Conservation (phyloP, 2,113 vertebrate genomes). For the Malurus alboscapulatus region DNA sequence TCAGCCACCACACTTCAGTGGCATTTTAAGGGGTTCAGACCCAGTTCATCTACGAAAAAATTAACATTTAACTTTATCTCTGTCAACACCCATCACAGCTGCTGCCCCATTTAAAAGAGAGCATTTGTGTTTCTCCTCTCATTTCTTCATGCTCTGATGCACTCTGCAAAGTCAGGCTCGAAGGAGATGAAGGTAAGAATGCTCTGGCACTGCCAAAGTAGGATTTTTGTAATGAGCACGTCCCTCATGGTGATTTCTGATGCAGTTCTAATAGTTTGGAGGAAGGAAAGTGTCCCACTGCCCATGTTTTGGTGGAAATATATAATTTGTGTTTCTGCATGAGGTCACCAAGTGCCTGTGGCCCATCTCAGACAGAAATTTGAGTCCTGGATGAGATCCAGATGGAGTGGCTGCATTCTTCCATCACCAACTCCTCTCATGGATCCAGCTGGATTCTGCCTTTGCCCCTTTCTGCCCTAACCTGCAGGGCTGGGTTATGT, state of each 20-base stretch:
- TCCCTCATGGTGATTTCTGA: background rate
- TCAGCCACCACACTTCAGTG: background rate
- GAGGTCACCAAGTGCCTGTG: background rate
- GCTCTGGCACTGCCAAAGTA: background rate
- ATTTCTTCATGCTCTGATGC: background rate
- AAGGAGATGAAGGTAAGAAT: background rate
- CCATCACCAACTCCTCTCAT: rapidly evolving
- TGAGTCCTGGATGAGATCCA: background rate
- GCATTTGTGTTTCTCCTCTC: background rate
- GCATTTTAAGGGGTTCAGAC: background rate
- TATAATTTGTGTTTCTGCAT: background rate
- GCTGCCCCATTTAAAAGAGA: background rate
- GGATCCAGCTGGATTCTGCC: background rate
- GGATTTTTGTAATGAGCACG: rapidly evolving
- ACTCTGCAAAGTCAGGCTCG: background rate
- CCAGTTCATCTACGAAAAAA: background rate
- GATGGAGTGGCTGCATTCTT: background rate
- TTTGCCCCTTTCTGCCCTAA: background rate
- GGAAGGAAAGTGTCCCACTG: background rate
- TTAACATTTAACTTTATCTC: background rate
- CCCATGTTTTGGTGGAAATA: background rate
- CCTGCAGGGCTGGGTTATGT: background rate
- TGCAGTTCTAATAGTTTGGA: background rate
- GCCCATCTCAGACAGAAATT: background rate
- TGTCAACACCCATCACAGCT: background rate